Percentiles rank a stretch among this genome's conserved stretches.
These are phyloP conservation scores for Asbolus verrucosus DNA, from an alignment of 1,140 invertebrate genomes.

Conservation along the genomic window DNA sequence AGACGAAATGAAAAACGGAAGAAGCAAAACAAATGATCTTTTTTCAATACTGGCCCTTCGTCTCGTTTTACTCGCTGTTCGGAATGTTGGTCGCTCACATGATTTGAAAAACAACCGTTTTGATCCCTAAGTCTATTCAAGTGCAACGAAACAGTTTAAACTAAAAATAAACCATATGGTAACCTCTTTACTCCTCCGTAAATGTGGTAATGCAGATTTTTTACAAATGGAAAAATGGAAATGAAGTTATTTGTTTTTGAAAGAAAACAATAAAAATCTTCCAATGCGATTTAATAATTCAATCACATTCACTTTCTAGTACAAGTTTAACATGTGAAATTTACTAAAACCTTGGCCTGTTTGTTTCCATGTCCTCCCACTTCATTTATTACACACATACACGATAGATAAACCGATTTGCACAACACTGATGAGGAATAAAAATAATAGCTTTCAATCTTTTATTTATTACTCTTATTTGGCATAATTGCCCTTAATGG, in stretches of 20 bases:
- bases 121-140: no score
- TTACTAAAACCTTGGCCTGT: slow-evolving; percentile 22
- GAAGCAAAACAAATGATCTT: no score
- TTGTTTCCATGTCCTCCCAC: slow-evolving; percentile 25
- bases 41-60: no score
- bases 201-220: slow-evolving; percentile 1
- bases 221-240: neutral
- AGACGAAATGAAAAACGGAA: neutral
- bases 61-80: no score
- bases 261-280: slow-evolving; percentile 9
- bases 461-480: slow-evolving; percentile 1
- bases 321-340: slow-evolving; percentile 26
- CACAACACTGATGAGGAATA: slow-evolving; percentile 1
- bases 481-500: no score
- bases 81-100: no score
- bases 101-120: no score
- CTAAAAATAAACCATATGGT: no score
- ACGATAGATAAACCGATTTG: slow-evolving; percentile 3
- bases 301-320: slow-evolving; percentile 33
- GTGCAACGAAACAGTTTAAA: no score
- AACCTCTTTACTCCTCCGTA: no score
- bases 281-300: slow-evolving; percentile 2
- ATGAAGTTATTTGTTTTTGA: neutral
- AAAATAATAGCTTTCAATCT: neutral
- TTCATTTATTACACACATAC: slow-evolving; percentile 3